Conservation (phyloP, 1,140 invertebrate species). For the Eumeta japonica region DNA sequence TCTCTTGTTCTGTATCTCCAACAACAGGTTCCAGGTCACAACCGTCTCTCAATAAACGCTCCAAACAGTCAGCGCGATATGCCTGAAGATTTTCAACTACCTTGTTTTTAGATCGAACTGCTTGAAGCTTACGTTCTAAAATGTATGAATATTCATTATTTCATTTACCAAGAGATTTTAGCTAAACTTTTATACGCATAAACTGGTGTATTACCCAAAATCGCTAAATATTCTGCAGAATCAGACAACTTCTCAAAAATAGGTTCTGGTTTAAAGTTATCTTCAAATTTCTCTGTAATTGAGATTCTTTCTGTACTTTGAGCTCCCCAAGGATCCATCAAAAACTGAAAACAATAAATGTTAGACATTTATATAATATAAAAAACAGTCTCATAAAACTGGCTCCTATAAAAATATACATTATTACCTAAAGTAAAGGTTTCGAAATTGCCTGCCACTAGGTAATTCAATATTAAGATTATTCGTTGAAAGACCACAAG, state of each 20-base stretch:
- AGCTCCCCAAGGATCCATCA: constrained; percentile 52
- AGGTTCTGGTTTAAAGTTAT: constrained; percentile 34
- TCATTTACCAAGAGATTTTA: too few relatives aligned
- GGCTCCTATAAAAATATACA: too few relatives aligned
- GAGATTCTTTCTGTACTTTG: constrained; percentile 19
- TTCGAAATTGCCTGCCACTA: too few relatives aligned
- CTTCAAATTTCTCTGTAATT: constrained; percentile 34
- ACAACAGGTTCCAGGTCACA: constrained; percentile 46
- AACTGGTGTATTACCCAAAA: constrained; percentile 45
- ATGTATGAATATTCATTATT: too few relatives aligned
- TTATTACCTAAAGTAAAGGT: too few relatives aligned
- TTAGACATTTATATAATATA: too few relatives aligned
- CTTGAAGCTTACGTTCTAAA: constrained; percentile 42
- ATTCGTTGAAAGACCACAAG: too few relatives aligned
- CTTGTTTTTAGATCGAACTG: constrained; percentile 40
- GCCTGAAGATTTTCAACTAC: constrained; percentile 44
- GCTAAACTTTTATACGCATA: too few relatives aligned
- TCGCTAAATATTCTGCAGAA: constrained; percentile 41
- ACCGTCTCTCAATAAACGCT: constrained; percentile 45
- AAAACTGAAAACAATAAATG: constrained; percentile 21
- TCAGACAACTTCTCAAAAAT: constrained; percentile 32
- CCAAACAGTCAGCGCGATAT: constrained; percentile 42
- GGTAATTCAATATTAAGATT: too few relatives aligned
- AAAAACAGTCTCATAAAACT: too few relatives aligned
- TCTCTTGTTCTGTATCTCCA: constrained; percentile 43